These are phyloP conservation scores for Neomorphus geoffroyi DNA, from an alignment of 2,797 vertebrate genomes.

Conservation along the genomic window DNA sequence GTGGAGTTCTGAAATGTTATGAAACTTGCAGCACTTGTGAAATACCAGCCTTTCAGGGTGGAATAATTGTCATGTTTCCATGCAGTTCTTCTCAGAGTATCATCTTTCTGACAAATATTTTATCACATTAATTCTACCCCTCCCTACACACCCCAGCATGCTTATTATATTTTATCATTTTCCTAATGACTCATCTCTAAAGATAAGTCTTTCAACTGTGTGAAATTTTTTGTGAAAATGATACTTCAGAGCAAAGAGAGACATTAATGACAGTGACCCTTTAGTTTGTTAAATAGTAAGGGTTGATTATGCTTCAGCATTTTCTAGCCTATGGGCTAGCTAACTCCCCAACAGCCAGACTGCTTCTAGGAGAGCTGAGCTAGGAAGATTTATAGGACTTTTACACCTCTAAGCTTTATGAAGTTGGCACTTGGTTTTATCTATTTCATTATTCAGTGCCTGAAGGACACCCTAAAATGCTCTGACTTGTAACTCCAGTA, in stretches of 20 bases:
- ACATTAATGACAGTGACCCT: not conserved
- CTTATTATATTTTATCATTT: constrained; percentile 20
- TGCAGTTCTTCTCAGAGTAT: not conserved
- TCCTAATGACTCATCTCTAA: constrained; percentile 27
- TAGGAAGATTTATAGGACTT: not conserved
- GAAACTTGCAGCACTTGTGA: not conserved
- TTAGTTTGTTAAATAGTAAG: not conserved
- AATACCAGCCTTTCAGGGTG: not conserved
- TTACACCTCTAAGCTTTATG: not conserved
- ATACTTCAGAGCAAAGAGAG: not conserved
- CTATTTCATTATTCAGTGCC: not conserved
- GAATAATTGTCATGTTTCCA: constrained; percentile 46
- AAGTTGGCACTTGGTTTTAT: not conserved
- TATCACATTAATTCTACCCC: not conserved
- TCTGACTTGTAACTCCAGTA: not conserved
- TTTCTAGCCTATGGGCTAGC: not conserved
- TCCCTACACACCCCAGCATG: not conserved
- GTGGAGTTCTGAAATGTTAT: not conserved
- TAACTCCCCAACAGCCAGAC: not conserved
- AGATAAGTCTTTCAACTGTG: not conserved
- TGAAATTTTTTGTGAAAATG: not conserved
- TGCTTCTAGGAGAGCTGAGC: not conserved
- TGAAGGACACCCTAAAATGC: not conserved
- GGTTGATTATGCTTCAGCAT: not conserved
- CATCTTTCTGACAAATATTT: constrained; percentile 41